Conservation (phyloP, 1,140 invertebrate species). For the Sycobia sp. region DNA sequence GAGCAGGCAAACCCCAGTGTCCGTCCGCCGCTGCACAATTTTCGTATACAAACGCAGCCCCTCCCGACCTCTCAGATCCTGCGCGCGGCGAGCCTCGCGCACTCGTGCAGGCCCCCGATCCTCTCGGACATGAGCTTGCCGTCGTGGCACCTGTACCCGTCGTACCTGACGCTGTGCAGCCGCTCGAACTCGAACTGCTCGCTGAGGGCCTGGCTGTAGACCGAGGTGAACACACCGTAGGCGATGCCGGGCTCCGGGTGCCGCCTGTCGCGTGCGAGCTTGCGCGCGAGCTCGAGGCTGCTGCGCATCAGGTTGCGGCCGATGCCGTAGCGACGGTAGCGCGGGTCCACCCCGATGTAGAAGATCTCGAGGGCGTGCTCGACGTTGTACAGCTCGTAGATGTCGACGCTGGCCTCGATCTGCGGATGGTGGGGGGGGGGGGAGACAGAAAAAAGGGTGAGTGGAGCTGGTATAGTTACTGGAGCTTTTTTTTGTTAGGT, state of each 20-base stretch:
- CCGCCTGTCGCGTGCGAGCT: conserved; percentile 14
- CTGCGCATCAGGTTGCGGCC: conserved; percentile 38
- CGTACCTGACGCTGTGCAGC: conserved; percentile 38
- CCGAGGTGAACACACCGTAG: conserved; percentile 46
- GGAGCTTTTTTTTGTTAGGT: too few relatives aligned
- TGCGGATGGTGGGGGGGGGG: too few relatives aligned
- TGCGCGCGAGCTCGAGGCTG: conserved; percentile 38
- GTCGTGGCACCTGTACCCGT: conserved; percentile 37
- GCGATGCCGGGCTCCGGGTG: conserved; percentile 36
- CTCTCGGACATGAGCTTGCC: conserved; percentile 46
- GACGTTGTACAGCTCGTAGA: conserved; percentile 44
- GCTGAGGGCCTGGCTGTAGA: conserved; percentile 46
- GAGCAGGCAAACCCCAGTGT: too few relatives aligned
- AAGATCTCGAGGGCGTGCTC: conserved; percentile 44
- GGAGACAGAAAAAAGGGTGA: neutral
- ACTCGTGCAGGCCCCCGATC: conserved; percentile 42
- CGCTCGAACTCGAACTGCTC: conserved; percentile 42
- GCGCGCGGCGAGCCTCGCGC: conserved; percentile 35
- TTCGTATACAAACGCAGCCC: too few relatives aligned
- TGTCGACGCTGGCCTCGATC: conserved; percentile 43
- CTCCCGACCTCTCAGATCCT: too few relatives aligned
- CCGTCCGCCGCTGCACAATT: too few relatives aligned
- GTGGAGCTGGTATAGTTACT: too few relatives aligned
- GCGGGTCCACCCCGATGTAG: conserved; percentile 45
- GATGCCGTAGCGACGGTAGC: conserved; percentile 44